phyloP scores from a whole-genome alignment of 2,113 vertebrate genomes.

The Circaetus cinerascens region DNA sequence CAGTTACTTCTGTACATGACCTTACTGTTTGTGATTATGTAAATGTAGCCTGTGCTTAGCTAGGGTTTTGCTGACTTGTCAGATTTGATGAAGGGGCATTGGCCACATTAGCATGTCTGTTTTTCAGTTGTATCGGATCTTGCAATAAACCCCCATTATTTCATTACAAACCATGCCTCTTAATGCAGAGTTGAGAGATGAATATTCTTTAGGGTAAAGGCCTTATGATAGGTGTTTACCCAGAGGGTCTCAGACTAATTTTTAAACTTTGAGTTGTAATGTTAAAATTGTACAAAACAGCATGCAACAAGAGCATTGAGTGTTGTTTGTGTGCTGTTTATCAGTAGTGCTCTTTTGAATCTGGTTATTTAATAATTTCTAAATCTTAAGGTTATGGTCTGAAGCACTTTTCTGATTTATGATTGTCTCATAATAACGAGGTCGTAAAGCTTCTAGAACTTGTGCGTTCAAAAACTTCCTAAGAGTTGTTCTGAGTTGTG shows the following conservation, averaged over 20 bases:
- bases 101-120: not conserved
- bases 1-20: not conserved
- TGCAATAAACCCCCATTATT: not conserved
- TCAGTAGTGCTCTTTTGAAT: not conserved
- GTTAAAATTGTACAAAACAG: not conserved
- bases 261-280: not conserved
- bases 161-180: not conserved
- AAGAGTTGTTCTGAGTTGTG: not conserved
- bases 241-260: not conserved
- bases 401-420: not conserved
- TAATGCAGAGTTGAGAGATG: not conserved
- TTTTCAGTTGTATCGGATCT: not conserved
- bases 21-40: conserved; percentile 24
- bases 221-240: not conserved
- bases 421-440: not conserved
- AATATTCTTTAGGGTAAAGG: not conserved
- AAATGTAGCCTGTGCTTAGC: not conserved
- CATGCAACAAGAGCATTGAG: not conserved
- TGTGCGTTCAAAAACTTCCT: not conserved
- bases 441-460: not conserved
- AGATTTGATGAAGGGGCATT: not conserved
- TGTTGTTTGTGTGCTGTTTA: not conserved
- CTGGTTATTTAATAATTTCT: not conserved
- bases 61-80: not conserved
- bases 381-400: not conserved